phyloP scores from a whole-genome alignment of 2,113 vertebrate species.

The Buteo buteo region DNA sequence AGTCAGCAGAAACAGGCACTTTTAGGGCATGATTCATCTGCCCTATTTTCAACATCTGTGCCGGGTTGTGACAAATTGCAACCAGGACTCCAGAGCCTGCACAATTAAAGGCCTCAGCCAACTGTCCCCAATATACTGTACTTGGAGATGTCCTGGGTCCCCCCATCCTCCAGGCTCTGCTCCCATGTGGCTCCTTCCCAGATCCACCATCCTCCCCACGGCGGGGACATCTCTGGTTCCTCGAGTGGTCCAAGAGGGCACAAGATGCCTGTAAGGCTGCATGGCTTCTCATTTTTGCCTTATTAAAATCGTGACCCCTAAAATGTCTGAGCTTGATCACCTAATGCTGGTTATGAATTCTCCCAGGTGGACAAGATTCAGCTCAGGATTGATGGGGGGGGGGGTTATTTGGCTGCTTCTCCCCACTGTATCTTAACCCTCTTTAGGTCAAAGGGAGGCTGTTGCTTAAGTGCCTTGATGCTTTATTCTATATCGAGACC shows the following conservation, averaged over 20 bases:
- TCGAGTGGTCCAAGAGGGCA: neutral
- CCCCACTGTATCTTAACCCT: neutral
- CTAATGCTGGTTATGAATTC: neutral
- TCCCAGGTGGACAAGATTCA: neutral
- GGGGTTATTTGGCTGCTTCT: neutral
- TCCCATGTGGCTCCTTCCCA: neutral
- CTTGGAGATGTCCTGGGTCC: neutral
- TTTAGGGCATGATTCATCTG: slow-evolving; percentile 58
- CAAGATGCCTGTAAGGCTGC: neutral
- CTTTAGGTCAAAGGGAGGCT: neutral
- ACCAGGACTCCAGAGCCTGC: neutral
- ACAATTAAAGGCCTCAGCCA: neutral
- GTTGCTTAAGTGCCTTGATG: neutral
- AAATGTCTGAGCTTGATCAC: neutral
- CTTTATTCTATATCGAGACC: neutral
- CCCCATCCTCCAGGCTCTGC: neutral
- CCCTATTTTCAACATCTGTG: slow-evolving; percentile 40
- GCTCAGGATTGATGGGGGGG: neutral
- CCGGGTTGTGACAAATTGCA: neutral
- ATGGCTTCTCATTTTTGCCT: neutral
- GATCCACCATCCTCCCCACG: neutral
- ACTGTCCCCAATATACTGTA: neutral
- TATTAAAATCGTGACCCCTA: neutral
- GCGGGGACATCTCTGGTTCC: neutral
- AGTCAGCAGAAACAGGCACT: slow-evolving; percentile 39